Evolutionary conservation across 2,888 invertebrate species (phyloP).

Genomic region (Drosophila neonasuta): DNA sequence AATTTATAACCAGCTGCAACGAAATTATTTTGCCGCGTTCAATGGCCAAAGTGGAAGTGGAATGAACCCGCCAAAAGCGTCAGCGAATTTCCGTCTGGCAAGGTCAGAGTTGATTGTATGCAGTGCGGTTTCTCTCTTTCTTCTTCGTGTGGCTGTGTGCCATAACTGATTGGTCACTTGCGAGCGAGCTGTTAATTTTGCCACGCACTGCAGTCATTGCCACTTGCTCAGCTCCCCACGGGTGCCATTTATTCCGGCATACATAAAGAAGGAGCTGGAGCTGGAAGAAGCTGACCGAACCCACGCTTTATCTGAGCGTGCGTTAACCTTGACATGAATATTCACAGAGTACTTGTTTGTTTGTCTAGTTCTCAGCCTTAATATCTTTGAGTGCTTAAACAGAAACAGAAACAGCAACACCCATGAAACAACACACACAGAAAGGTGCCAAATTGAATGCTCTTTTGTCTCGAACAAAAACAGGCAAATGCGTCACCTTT

Average conservation of each 20-base stretch:
- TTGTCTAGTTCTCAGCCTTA: conserved; percentile 26
- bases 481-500: conserved; percentile 27
- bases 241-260: conserved; percentile 37
- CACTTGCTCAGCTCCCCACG: conserved; percentile 15
- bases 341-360: conserved; percentile 25
- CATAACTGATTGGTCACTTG: conserved; percentile 71
- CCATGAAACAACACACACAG: too few relatives aligned
- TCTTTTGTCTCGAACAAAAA: conserved; percentile 27
- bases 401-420: background rate
- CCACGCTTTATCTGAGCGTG: conserved; percentile 35
- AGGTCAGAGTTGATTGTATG: conserved; percentile 75
- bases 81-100: conserved; percentile 55
- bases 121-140: conserved; percentile 35
- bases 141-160: conserved; percentile 17
- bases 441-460: conserved; percentile 22
- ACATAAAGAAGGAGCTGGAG: conserved; percentile 2
- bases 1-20: conserved; percentile 50
- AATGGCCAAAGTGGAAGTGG: conserved; percentile 49
- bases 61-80: conserved; percentile 54
- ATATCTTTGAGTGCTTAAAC: background rate
- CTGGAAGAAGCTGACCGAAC: background rate
- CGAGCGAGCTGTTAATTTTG: conserved; percentile 47
- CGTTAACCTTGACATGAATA: conserved; percentile 74
- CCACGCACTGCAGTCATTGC: conserved; percentile 28
- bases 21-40: conserved; percentile 64